A percentile compares a stretch with the other conserved stretches of the same genome.
Conservation (phyloP, 2,888 invertebrate genomes). For the Mimachlamys varia region DNA sequence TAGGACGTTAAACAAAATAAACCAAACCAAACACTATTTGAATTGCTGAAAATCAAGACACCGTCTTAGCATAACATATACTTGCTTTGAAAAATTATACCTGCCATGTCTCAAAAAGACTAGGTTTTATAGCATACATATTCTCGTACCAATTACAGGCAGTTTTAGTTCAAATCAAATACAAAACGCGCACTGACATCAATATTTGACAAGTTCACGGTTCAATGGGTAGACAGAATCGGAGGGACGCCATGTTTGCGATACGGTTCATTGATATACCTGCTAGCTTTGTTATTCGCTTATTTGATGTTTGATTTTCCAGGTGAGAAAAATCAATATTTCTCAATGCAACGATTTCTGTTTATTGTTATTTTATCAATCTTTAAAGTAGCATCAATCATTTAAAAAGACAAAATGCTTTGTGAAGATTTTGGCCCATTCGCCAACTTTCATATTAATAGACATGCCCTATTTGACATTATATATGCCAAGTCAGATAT, state of each 20-base stretch:
- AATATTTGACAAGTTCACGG: neutral
- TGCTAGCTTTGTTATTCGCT: neutral
- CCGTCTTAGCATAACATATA: too few species aligned
- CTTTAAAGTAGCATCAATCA: neutral
- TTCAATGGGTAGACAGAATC: neutral
- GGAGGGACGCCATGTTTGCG: neutral
- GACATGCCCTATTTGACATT: too few species aligned
- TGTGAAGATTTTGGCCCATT: neutral
- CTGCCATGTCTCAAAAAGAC: neutral
- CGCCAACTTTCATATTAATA: too few species aligned
- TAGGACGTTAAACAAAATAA: too few species aligned
- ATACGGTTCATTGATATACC: neutral
- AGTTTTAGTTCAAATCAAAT: neutral
- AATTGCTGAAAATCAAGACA: too few species aligned
- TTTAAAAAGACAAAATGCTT: neutral
- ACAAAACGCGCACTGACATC: neutral
- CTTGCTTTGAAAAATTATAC: neutral
- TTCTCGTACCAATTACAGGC: neutral
- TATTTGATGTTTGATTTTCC: conserved; percentile 6
- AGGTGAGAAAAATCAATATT: conserved; percentile 32
- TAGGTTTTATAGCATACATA: neutral
- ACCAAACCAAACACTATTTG: too few species aligned
- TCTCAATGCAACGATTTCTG: neutral
- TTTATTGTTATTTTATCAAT: neutral
- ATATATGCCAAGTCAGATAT: too few species aligned